Percentiles rank a stretch among this genome's conserved stretches.
phyloP scores from a whole-genome alignment of 2,888 invertebrate species.

The Torymus texanus region DNA sequence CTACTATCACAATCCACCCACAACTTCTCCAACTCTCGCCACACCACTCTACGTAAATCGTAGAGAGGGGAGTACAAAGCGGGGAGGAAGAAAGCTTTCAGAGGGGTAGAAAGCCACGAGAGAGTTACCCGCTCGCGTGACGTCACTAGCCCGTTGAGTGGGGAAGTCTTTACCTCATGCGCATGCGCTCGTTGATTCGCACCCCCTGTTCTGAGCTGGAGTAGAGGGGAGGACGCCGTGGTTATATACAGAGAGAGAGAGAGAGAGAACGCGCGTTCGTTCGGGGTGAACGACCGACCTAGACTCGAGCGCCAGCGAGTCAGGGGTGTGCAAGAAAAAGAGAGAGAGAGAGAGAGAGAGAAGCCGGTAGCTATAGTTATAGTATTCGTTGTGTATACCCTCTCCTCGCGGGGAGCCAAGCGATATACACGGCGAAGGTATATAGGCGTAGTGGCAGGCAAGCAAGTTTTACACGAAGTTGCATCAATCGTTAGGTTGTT shows the following conservation, averaged over 20 bases:
- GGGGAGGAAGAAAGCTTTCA: background rate
- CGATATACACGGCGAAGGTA: no score
- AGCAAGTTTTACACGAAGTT: no score
- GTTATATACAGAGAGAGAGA: background rate
- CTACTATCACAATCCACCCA: background rate
- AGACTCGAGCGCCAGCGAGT: constrained; percentile 69
- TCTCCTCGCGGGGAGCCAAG: no score
- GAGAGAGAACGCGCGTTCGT: background rate
- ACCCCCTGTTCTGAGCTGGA: background rate
- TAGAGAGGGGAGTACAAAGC: background rate
- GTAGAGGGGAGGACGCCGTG: background rate
- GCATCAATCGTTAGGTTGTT: no score
- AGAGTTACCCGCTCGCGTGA: constrained; percentile 14
- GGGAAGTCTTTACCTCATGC: background rate
- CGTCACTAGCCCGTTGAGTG: constrained; percentile 33
- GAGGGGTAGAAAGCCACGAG: constrained; percentile 4
- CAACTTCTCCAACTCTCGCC: background rate
- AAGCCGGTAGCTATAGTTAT: no score
- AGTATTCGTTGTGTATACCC: no score
- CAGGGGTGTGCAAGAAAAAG: constrained; percentile 71
- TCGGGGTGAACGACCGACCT: constrained; percentile 74
- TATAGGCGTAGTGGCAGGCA: no score
- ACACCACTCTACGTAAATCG: background rate
- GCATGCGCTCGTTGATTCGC: constrained; percentile 20
- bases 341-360: no score